phyloP scores from a whole-genome alignment of 2,888 invertebrate genomes.

The Polyploca ridens region DNA sequence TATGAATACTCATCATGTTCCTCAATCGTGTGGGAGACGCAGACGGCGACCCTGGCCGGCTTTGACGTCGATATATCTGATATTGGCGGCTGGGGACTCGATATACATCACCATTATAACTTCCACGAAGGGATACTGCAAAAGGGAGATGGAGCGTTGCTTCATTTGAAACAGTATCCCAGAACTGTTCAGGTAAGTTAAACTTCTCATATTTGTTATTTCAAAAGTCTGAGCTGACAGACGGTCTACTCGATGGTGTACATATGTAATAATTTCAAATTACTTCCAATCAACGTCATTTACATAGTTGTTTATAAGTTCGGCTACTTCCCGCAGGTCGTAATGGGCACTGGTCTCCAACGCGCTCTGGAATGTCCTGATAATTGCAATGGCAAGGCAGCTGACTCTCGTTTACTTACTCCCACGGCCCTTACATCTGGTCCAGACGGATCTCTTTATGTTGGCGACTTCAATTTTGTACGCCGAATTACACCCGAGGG shows the following conservation, averaged over 20 bases:
- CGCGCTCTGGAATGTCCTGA: constrained; percentile 94
- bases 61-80: constrained; percentile 98
- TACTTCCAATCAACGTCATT: too few species aligned
- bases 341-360: constrained; percentile 96
- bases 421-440: constrained; percentile 98
- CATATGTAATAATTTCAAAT: too few species aligned
- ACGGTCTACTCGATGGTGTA: too few species aligned
- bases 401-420: constrained; percentile 93
- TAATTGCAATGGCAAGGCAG: constrained; percentile 93
- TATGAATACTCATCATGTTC: constrained; percentile 96
- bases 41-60: constrained; percentile 96
- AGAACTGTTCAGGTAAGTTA: constrained; percentile 89
- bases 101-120: constrained; percentile 99
- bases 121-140: constrained; percentile 99
- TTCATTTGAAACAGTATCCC: constrained; percentile 97
- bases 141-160: constrained; percentile 97
- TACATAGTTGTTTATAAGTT: too few species aligned
- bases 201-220: too few species aligned
- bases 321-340: constrained; percentile 84
- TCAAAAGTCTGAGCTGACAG: too few species aligned
- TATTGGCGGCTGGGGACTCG: constrained; percentile 98
- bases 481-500: constrained; percentile 96
- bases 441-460: constrained; percentile 98
- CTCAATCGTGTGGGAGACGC: constrained; percentile 96
- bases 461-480: constrained; percentile 98